Evolutionary conservation across 2,888 invertebrate species (phyloP).

Genomic region (Himalopsyche kuldschensis): DNA sequence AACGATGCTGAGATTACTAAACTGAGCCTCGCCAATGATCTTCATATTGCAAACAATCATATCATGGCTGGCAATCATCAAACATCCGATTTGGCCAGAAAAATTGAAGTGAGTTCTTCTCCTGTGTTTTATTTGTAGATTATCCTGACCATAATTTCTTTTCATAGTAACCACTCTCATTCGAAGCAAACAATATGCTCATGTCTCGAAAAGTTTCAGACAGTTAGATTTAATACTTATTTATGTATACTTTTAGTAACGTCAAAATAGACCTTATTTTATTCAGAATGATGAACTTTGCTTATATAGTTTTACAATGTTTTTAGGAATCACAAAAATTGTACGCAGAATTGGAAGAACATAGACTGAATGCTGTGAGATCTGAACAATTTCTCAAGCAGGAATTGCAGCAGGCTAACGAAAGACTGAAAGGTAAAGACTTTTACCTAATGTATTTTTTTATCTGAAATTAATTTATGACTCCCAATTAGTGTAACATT

Average conservation of each 20-base stretch:
- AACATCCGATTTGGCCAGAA: conserved; percentile 56
- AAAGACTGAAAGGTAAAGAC: conserved; percentile 37
- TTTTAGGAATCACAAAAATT: conserved; percentile 58
- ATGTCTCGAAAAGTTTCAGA: background rate
- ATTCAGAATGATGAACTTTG: background rate
- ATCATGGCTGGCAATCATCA: conserved; percentile 58
- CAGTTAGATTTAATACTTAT: background rate
- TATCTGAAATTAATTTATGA: no score
- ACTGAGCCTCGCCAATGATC: conserved; percentile 39
- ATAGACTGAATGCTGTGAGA: conserved; percentile 45
- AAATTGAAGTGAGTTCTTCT: conserved; percentile 51
- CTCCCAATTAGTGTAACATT: no score
- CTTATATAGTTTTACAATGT: conserved; percentile 5
- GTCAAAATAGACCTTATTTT: background rate
- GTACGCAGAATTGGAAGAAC: conserved; percentile 59
- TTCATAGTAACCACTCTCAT: background rate
- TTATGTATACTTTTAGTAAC: background rate
- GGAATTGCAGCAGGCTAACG: conserved; percentile 54
- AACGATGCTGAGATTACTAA: conserved; percentile 48
- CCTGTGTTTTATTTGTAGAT: background rate
- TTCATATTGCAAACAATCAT: conserved; percentile 44
- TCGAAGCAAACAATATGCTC: background rate
- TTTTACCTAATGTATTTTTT: no score
- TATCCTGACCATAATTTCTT: background rate
- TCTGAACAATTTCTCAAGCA: conserved; percentile 60